phyloP scores from a whole-genome alignment of 1,140 invertebrate genomes.

The Cyclina sinensis region DNA sequence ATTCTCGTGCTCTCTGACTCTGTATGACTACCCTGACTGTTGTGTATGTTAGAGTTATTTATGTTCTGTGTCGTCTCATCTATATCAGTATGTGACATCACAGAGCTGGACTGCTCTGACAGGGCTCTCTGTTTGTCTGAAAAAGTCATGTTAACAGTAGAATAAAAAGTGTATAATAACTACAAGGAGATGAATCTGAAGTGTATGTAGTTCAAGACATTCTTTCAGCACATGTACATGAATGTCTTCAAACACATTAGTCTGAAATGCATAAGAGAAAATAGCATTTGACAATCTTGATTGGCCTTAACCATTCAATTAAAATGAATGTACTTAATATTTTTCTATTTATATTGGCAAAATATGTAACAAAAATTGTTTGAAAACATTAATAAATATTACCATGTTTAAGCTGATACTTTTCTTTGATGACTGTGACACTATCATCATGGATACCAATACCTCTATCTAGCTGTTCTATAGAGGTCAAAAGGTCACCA shows the following conservation, averaged over 20 bases:
- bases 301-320: no score
- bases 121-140: slow-evolving; percentile 8
- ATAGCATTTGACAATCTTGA: no score
- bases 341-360: no score
- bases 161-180: not conserved
- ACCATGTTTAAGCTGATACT: slow-evolving; percentile 25
- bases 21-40: not conserved
- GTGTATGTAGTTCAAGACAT: no score
- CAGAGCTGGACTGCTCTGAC: slow-evolving; percentile 19
- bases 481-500: slow-evolving; percentile 92
- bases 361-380: no score
- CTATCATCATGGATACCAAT: slow-evolving; percentile 71
- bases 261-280: no score
- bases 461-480: slow-evolving; percentile 92
- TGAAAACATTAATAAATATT: not conserved
- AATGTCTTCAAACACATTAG: no score
- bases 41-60: slow-evolving; percentile 11
- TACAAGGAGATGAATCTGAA: no score
- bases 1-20: no score
- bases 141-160: no score
- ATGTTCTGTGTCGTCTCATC: not conserved
- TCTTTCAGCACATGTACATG: no score
- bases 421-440: slow-evolving; percentile 47
- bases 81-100: slow-evolving; percentile 25
- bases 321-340: no score